phyloP scores from a whole-genome alignment of 2,888 invertebrate genomes.

The Octodonta nipae region DNA sequence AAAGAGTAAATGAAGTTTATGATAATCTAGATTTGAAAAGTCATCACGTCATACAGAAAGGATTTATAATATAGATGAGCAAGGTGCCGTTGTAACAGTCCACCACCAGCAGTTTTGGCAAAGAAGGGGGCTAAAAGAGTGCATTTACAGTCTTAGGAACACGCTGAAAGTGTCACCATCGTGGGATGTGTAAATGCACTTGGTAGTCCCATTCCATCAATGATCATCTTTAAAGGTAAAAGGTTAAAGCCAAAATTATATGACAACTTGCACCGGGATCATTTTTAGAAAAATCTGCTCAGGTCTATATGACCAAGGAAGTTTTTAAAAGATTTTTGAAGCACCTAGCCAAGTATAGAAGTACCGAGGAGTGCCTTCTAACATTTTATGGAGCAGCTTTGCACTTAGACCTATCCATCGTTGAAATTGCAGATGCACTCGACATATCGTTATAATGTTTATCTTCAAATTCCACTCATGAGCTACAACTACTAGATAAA shows the following conservation, averaged over 20 bases:
- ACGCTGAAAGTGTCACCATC: slow-evolving; percentile 24
- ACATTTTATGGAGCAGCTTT: not conserved
- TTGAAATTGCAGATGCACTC: slow-evolving; percentile 19
- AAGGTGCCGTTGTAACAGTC: not conserved
- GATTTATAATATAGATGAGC: not conserved
- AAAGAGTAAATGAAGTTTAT: not conserved
- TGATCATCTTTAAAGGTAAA: slow-evolving; percentile 21
- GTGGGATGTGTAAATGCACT: slow-evolving; percentile 23
- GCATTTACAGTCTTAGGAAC: not conserved
- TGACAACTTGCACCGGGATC: slow-evolving; percentile 18
- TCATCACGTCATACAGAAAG: not conserved
- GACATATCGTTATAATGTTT: slow-evolving; percentile 24
- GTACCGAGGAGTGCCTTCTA: not conserved
- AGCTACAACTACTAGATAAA: slow-evolving; percentile 27
- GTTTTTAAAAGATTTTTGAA: slow-evolving; percentile 16
- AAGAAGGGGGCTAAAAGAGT: slow-evolving; percentile 1
- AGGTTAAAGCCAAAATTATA: slow-evolving; percentile 14
- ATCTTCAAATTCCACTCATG: slow-evolving; percentile 28
- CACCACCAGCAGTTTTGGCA: not conserved
- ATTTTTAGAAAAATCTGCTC: slow-evolving; percentile 16
- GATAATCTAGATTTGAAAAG: not conserved
- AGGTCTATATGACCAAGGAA: slow-evolving; percentile 20
- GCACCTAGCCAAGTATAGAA: slow-evolving; percentile 15
- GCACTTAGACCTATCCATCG: slow-evolving; percentile 11
- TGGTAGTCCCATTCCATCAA: slow-evolving; percentile 21